Evolutionary conservation across 2,797 vertebrate genomes (phyloP).

Genomic region (Coluber constrictor): DNA sequence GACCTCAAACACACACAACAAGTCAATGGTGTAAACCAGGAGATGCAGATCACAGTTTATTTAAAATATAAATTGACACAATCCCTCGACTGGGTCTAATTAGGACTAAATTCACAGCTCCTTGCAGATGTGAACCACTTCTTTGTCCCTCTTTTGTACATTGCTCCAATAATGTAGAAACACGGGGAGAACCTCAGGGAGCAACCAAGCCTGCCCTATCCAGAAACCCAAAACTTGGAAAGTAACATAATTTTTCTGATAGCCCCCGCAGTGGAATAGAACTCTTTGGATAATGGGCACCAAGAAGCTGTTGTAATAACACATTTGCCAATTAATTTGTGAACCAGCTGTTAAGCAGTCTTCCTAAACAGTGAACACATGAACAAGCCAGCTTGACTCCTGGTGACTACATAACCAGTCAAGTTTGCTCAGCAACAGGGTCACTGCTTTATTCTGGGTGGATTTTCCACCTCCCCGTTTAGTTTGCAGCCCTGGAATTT

Average conservation of each 20-base stretch:
- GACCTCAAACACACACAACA: not conserved
- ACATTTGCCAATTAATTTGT: not conserved
- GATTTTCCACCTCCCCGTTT: not conserved
- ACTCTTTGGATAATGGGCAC: not conserved
- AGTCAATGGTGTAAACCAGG: not conserved
- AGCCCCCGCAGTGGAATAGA: not conserved
- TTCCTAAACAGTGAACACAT: not conserved
- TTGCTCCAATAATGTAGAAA: not conserved
- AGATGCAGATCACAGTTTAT: not conserved
- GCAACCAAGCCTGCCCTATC: not conserved
- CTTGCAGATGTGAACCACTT: not conserved
- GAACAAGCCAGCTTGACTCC: not conserved
- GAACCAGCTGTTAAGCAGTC: not conserved
- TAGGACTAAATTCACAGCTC: not conserved
- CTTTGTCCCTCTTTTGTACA: not conserved
- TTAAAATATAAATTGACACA: not conserved
- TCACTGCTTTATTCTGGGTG: not conserved
- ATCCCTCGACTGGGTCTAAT: not conserved
- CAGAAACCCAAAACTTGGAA: not conserved
- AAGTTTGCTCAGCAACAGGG: not conserved
- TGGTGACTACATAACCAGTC: not conserved
- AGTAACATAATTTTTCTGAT: not conserved
- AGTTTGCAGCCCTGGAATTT: not conserved
- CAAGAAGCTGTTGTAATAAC: not conserved
- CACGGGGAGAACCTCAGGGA: not conserved